Percentiles rank a stretch among this genome's conserved stretches.
Conservation (phyloP, 2,113 vertebrate genomes). For the Salvator merianae region DNA sequence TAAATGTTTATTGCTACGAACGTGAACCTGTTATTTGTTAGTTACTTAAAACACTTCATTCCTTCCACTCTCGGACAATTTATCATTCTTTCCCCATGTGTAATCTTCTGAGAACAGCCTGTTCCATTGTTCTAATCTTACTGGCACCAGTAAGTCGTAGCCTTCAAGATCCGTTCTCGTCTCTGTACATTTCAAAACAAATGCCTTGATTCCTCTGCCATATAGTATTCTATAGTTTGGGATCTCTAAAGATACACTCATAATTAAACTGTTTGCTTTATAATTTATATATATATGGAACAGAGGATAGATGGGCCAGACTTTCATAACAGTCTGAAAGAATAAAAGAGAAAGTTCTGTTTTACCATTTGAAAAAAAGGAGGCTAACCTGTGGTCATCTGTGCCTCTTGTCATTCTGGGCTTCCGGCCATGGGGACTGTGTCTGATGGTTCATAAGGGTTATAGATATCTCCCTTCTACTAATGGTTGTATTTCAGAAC, state of each 20-base stretch:
- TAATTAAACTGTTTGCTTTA: conserved; percentile 16
- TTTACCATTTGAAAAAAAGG: not conserved
- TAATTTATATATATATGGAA: conserved; percentile 15
- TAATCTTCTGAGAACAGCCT: not conserved
- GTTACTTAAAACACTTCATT: not conserved
- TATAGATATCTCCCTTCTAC: too few relatives aligned
- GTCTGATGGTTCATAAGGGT: too few relatives aligned
- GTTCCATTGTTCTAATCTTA: conserved; percentile 8
- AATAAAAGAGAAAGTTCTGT: not conserved
- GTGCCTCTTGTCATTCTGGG: not conserved
- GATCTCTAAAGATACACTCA: conserved; percentile 5
- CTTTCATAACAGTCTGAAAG: conserved; percentile 11
- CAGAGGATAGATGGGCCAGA: conserved; percentile 20
- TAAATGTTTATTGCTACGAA: not conserved
- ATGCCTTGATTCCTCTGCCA: not conserved
- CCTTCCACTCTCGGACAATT: not conserved
- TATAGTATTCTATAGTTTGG: not conserved
- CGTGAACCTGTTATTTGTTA: not conserved
- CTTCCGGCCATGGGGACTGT: too few relatives aligned
- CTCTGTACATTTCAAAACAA: not conserved
- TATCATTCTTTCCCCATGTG: not conserved
- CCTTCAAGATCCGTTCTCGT: not conserved
- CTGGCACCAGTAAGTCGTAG: not conserved
- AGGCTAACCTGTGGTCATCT: not conserved
- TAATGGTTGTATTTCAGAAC: not conserved